Evolutionary conservation across 2,797 vertebrate genomes (phyloP), one percentile per base, ranked within the genome.

Genomic region (Sebastes itinus): DNA sequence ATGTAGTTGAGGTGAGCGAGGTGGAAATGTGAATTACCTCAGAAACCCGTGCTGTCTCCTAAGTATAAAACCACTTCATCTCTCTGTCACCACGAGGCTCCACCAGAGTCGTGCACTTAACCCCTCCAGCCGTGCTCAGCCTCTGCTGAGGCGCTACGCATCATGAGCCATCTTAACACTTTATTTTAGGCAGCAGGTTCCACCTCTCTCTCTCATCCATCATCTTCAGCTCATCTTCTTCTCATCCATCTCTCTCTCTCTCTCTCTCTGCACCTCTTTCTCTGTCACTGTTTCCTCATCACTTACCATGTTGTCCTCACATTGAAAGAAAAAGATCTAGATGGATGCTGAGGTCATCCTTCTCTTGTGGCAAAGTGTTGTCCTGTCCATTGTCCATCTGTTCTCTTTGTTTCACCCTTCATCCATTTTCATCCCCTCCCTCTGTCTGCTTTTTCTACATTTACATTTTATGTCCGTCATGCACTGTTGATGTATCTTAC

Each of bases 361-460:
- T 61, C 59, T 75, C 59, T 66, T 35, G 22, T 10, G 11, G 12
- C 54, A 16, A 38, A 38, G 52, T 6, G 7, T 42, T 62, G 6
- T 60, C 28, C 55, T 30, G 18, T 33, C 62, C 59, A 33, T 72
- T 73, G 55, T 74, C 81, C 77, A 84, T 83, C 82, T 83, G 80
- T 66, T 79, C 18, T 30, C 28, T 25, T 72, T 61, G 13, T 54
- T 30, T 55, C 56, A 28, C 9, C 33, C 55, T 22, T 61, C 22
- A 38, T 33, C 27, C 52, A 68, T 42, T 5, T 32, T 42, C 38
- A 38, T 4, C 7, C 18, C 35, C 56, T 55, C 35, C 56, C 56
- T 58, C 63, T 32, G 64, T 49, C 66, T 72, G 52, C 35, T 63
- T 23, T 55, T 20, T 27, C 35, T 63, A 12, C 28, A 78, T 78